Evolutionary conservation across 1,140 invertebrate species (phyloP), one percentile per base, ranked within the genome.

Genomic region (Manduca sexta): DNA sequence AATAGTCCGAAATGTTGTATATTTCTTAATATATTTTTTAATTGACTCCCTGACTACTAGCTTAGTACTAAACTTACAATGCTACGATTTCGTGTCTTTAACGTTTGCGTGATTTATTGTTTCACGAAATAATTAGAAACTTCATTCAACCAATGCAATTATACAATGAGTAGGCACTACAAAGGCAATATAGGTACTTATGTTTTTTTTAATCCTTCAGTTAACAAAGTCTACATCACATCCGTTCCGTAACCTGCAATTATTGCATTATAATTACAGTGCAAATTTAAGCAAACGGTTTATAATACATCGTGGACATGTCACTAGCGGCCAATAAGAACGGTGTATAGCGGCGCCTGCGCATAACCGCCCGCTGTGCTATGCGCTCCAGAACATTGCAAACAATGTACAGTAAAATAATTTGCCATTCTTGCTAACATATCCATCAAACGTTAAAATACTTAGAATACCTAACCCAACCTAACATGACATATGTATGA

Each of bases 331-430:
- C 68, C 76, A 70, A 74, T 79, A 57, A 66, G 57, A 61, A 71
- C 64, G 67, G 64, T 80, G 79, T 84, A 77, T 46, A 48, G 62
- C 66, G 75, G 80, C 77, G 77, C 77, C 75, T 81, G 72, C 45
- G 59, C 70, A 69, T 49, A 60, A 64, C 67, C 74, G 65, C 80
- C 76, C 66, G 74, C 74, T 74, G 74, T 53, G 77, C 53, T 54
- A 50, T 56, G 45, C 68, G 21, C 21, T 5, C 21, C 21, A 64
- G 56, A 63, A 70, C 61, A 35, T 52, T 49, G 52, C 42, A 60
- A 60, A 52, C 55, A 60, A 48, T 53, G 40, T 49, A 37, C 39
- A 14, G 34, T 41, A 38, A 50, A 49, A 47, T 60, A 45, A 53
- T 55, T 50, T 45, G 49, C 45, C 54, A n/a, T n/a, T 50, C 47